Conservation (phyloP, 2,888 invertebrate species). For the Monochamus alternatus region DNA sequence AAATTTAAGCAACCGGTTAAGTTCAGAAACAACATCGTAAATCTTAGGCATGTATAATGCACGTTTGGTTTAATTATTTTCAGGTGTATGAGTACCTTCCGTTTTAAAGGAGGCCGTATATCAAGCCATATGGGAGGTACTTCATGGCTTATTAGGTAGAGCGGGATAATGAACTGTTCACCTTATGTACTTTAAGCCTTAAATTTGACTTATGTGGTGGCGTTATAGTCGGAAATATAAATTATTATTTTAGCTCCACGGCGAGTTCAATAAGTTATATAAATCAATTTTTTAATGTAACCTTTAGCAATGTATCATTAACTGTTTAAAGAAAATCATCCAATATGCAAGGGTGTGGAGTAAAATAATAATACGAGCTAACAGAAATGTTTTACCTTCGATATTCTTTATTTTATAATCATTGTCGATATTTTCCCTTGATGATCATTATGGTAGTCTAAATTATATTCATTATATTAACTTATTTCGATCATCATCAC, state of each 20-base stretch:
- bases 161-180: constrained; percentile 62
- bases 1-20: constrained; percentile 16
- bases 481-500: too few species aligned
- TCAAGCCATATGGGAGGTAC: constrained; percentile 56
- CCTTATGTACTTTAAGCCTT: constrained; percentile 58
- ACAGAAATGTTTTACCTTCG: too few species aligned
- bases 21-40: constrained; percentile 40
- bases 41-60: constrained; percentile 47
- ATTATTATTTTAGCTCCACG: constrained; percentile 53
- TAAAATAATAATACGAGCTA: too few species aligned
- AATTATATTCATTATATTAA: too few species aligned
- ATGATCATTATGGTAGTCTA: too few species aligned
- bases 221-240: constrained; percentile 54
- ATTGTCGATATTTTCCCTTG: too few species aligned
- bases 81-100: constrained; percentile 50
- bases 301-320: background rate
- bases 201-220: constrained; percentile 58
- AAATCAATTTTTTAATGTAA: constrained; percentile 32
- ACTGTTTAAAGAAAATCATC: too few species aligned
- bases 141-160: constrained; percentile 53
- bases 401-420: too few species aligned
- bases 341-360: too few species aligned
- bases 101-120: constrained; percentile 49
- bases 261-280: constrained; percentile 28
- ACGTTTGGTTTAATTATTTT: constrained; percentile 54